Percentiles rank a stretch among this genome's conserved stretches.
Conservation (phyloP, 2,888 invertebrate genomes). For the Erebia ligea region DNA sequence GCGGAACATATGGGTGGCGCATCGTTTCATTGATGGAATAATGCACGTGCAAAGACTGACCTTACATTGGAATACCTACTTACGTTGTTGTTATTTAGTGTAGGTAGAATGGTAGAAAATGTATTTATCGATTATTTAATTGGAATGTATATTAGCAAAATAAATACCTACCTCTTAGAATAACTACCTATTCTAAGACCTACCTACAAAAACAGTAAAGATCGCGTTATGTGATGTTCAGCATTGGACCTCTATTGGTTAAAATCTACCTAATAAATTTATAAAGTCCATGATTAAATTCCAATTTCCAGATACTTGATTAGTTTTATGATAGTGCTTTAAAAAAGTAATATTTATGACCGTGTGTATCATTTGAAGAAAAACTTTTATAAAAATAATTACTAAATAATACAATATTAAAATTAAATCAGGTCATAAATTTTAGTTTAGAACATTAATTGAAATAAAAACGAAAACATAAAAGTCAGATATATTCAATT, state of each 20-base stretch:
- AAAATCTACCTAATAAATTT: too few relatives aligned
- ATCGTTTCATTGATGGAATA: constrained; percentile 14
- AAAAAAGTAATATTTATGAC: constrained; percentile 4
- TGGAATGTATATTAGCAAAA: not conserved
- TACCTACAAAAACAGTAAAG: too few relatives aligned
- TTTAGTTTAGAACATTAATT: constrained; percentile 16
- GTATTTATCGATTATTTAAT: not conserved
- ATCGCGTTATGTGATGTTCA: too few relatives aligned
- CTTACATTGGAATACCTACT: not conserved
- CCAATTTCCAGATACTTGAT: not conserved
- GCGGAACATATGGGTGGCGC: constrained; percentile 52
- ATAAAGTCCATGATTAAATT: not conserved
- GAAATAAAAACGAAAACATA: constrained; percentile 28
- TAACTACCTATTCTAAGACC: too few relatives aligned
- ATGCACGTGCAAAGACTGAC: not conserved
- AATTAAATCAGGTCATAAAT: constrained; percentile 28
- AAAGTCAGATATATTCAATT: constrained; percentile 21
- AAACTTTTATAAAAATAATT: constrained; percentile 15
- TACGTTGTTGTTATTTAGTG: not conserved
- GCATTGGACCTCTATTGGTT: too few relatives aligned
- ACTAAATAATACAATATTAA: constrained; percentile 20
- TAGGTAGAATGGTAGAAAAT: not conserved
- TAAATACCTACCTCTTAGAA: too few relatives aligned
- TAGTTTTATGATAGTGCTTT: not conserved
- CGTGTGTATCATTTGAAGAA: constrained; percentile 1